These are phyloP conservation scores for Psilopsiagon aurifrons DNA, from an alignment of 2,113 vertebrate species.

Conservation along the genomic window DNA sequence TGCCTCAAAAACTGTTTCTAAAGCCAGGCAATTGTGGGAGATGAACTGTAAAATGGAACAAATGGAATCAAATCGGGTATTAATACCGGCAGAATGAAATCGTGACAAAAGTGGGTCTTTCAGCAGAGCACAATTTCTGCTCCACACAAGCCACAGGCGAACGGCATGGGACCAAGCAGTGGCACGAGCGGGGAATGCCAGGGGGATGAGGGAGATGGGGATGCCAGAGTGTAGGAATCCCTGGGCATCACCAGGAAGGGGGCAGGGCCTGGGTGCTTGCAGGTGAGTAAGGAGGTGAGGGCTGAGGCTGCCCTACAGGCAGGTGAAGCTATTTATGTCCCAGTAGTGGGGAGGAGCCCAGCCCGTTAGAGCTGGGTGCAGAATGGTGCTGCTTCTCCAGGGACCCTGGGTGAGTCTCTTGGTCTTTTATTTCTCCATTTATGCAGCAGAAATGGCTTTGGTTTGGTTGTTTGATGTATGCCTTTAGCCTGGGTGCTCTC, in stretches of 20 bases:
- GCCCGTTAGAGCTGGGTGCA: fast-evolving
- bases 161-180: background rate
- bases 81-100: constrained; percentile 56
- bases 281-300: fast-evolving
- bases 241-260: fast-evolving
- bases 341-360: fast-evolving
- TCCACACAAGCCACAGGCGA: fast-evolving
- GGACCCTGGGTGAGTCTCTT: background rate
- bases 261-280: fast-evolving
- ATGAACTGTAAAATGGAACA: constrained; percentile 63
- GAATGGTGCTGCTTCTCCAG: fast-evolving
- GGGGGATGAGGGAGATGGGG: background rate
- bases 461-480: fast-evolving
- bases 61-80: constrained; percentile 53
- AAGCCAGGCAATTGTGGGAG: constrained; percentile 57
- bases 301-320: background rate
- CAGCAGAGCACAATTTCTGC: background rate
- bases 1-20: constrained; percentile 70
- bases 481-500: fast-evolving
- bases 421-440: background rate
- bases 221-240: fast-evolving
- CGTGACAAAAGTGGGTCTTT: background rate
- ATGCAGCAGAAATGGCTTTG: fast-evolving
- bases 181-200: fast-evolving
- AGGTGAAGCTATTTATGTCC: background rate